Conservation (phyloP, 2,797 vertebrate species). For the Astyanax mexicanus region DNA sequence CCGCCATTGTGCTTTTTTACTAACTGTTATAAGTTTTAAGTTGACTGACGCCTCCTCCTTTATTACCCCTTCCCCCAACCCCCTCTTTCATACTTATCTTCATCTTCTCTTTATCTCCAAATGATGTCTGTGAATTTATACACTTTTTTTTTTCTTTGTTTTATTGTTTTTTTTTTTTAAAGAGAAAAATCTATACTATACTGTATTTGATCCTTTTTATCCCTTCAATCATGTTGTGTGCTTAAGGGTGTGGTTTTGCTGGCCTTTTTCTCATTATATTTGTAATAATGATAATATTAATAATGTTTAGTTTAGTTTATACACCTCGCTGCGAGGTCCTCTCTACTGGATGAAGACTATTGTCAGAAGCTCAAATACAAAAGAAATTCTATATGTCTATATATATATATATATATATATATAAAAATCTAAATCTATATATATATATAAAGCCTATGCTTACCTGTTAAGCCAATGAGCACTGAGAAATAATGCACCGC, state of each 20-base stretch:
- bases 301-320: conserved; percentile 59
- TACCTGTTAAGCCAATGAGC: conserved; percentile 90
- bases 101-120: conserved; percentile 28
- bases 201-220: conserved; percentile 53
- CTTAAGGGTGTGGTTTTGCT: conserved; percentile 52
- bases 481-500: conserved; percentile 88
- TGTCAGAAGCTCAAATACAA: conserved; percentile 84
- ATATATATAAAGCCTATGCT: conserved; percentile 81
- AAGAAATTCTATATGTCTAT: conserved; percentile 62
- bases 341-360: conserved; percentile 91
- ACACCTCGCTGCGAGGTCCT: conserved; percentile 82
- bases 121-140: conserved; percentile 64
- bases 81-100: too few relatives aligned
- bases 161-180: conserved; percentile 58
- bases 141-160: conserved; percentile 65
- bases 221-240: conserved; percentile 41
- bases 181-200: conserved; percentile 45
- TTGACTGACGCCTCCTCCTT: conserved; percentile 45
- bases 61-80: too few relatives aligned
- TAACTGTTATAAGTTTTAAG: too few relatives aligned
- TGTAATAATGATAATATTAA: conserved; percentile 24
- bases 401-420: conserved; percentile 64
- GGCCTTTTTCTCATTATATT: conserved; percentile 79
- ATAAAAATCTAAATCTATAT: conserved; percentile 70
- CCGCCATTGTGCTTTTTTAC: conserved; percentile 43